phyloP scores from a whole-genome alignment of 1,140 invertebrate genomes.

The Drosophila tani region DNA sequence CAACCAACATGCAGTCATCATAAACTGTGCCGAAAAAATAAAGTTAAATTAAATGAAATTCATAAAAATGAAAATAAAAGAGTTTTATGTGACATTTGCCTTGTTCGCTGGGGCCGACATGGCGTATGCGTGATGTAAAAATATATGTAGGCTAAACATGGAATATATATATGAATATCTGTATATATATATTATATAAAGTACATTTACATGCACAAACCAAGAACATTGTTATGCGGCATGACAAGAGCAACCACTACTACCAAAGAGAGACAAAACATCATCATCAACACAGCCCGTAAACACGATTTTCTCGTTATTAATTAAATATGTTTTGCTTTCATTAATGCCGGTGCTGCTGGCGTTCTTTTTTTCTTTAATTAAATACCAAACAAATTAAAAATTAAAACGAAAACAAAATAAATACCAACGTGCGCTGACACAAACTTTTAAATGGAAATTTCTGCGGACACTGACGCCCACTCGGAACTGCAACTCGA shows the following conservation, averaged over 20 bases:
- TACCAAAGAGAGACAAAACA: constrained; percentile 1
- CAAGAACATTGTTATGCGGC: constrained; percentile 55
- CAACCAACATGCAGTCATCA: constrained; percentile 26
- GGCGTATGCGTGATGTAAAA: constrained; percentile 66
- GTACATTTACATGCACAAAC: constrained; percentile 26
- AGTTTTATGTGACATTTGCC: constrained; percentile 32
- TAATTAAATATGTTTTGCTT: constrained; percentile 73
- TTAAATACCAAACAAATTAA: constrained; percentile 62
- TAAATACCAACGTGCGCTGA: constrained; percentile 12
- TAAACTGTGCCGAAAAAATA: constrained; percentile 29
- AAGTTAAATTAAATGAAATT: constrained; percentile 40
- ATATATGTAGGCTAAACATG: constrained; percentile 60
- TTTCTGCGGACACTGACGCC: constrained; percentile 3
- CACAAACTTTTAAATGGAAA: constrained; percentile 19
- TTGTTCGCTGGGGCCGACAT: constrained; percentile 42
- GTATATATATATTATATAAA: constrained; percentile 2
- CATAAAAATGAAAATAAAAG: constrained; percentile 30
- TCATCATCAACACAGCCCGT: constrained; percentile 6
- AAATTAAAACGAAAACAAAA: constrained; percentile 26
- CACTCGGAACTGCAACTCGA: constrained; percentile 7
- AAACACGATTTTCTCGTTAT: constrained; percentile 52
- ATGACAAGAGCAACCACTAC: constrained; percentile 50
- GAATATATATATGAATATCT: constrained; percentile 27
- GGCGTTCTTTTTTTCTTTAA: constrained; percentile 56
- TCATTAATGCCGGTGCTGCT: constrained; percentile 40